Conservation (phyloP, 2,797 vertebrate genomes). For the Margarornis squamiger region DNA sequence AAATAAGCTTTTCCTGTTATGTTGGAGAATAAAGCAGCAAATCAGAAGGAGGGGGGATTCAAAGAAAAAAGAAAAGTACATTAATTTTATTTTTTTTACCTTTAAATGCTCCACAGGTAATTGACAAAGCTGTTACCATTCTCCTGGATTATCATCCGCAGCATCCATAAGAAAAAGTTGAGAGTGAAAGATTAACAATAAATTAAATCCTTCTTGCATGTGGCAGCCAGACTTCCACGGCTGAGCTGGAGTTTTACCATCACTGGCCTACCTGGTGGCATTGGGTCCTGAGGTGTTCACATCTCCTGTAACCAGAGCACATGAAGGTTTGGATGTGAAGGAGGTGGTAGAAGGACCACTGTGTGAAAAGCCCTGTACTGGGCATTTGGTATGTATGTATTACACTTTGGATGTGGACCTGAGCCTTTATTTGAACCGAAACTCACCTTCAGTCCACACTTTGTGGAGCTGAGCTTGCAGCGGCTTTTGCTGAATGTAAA, state of each 20-base stretch:
- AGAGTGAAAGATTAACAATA: neutral
- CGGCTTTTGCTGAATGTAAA: neutral
- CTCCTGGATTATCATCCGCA: neutral
- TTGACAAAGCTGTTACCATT: neutral
- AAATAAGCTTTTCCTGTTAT: constrained; percentile 34
- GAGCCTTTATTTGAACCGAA: neutral
- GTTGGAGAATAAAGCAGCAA: neutral
- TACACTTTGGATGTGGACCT: neutral
- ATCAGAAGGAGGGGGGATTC: neutral
- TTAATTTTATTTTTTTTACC: neutral
- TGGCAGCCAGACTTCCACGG: neutral
- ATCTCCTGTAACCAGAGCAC: neutral
- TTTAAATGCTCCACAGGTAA: neutral
- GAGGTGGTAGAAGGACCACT: neutral
- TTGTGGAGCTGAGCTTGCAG: neutral
- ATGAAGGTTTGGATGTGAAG: accelerated
- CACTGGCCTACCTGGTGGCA: neutral
- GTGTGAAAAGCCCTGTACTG: neutral
- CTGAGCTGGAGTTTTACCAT: neutral
- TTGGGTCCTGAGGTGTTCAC: neutral
- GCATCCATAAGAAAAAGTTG: neutral
- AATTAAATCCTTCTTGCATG: neutral
- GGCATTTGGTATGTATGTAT: accelerated
- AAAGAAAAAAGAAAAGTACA: neutral
- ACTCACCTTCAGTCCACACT: neutral